These are phyloP conservation scores for Reticulitermes lucifugus DNA, from an alignment of 2,888 invertebrate genomes.

Conservation along the genomic window DNA sequence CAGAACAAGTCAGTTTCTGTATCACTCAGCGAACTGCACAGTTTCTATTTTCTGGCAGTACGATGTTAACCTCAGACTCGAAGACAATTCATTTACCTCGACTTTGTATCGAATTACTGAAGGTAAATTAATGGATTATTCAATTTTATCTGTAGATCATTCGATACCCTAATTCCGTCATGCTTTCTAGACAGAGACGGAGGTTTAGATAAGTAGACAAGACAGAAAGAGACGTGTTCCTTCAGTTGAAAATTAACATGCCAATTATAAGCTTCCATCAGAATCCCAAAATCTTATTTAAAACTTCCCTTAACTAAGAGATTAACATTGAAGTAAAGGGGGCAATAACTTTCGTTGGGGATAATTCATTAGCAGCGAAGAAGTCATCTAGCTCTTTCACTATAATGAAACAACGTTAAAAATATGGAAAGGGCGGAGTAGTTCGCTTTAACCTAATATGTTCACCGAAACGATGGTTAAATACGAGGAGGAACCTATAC, in stretches of 20 bases:
- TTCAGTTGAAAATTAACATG: conserved; percentile 29
- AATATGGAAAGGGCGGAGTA: not conserved
- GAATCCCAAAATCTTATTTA: conserved; percentile 33
- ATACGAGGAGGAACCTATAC: conserved; percentile 14
- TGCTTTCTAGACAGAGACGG: not conserved
- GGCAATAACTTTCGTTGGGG: not conserved
- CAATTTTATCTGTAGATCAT: not conserved
- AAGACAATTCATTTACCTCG: not conserved
- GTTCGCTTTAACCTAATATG: conserved; percentile 15
- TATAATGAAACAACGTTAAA: conserved; percentile 20
- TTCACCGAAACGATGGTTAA: conserved; percentile 20
- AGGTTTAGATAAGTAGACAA: not conserved
- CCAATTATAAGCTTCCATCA: conserved; percentile 34
- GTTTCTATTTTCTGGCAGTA: too few relatives aligned
- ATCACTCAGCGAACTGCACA: too few relatives aligned
- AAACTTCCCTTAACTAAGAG: conserved; percentile 24
- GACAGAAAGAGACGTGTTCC: not conserved
- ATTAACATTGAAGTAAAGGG: conserved; percentile 28
- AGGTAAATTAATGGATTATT: conserved; percentile 5
- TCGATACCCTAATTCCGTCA: not conserved
- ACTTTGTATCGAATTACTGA: not conserved
- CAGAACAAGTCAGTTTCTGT: too few relatives aligned
- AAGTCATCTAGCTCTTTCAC: not conserved
- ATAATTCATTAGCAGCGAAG: conserved; percentile 1
- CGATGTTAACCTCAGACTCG: too few relatives aligned